Conservation (phyloP, 2,113 vertebrate species). For the Paraplagusia blochii region DNA sequence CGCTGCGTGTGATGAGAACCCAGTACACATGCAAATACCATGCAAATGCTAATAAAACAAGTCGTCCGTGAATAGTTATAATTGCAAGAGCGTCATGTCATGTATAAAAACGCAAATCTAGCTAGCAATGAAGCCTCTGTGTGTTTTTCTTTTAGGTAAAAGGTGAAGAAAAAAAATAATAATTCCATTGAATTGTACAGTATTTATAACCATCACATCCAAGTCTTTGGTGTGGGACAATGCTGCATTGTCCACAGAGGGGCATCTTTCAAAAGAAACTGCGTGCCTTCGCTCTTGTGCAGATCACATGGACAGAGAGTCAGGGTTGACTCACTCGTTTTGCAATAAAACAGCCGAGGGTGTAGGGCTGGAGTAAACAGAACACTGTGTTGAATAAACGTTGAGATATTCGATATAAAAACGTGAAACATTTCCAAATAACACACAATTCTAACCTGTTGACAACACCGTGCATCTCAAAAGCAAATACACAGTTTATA, state of each 20-base stretch:
- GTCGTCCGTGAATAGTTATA: no score
- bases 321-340: neutral
- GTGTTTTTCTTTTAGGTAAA: slow-evolving; percentile 24
- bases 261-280: slow-evolving; percentile 50
- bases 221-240: slow-evolving; percentile 70
- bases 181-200: slow-evolving; percentile 31
- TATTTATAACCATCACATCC: slow-evolving; percentile 63
- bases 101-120: no score
- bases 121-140: neutral
- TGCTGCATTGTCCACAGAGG: slow-evolving; percentile 61
- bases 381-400: no score
- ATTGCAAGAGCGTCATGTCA: no score
- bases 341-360: neutral
- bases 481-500: no score
- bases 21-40: neutral
- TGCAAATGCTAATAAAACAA: no score
- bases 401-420: no score
- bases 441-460: no score
- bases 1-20: slow-evolving; percentile 8
- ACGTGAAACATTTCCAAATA: no score
- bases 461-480: no score
- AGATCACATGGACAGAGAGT: slow-evolving; percentile 58
- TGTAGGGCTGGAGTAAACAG: no score
- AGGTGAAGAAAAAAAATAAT: slow-evolving; percentile 19
- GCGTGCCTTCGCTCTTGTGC: slow-evolving; percentile 33